Percentiles rank a stretch among this genome's conserved stretches.
Evolutionary conservation across 2,888 invertebrate species (phyloP).

Genomic region (Branchellion lobata): DNA sequence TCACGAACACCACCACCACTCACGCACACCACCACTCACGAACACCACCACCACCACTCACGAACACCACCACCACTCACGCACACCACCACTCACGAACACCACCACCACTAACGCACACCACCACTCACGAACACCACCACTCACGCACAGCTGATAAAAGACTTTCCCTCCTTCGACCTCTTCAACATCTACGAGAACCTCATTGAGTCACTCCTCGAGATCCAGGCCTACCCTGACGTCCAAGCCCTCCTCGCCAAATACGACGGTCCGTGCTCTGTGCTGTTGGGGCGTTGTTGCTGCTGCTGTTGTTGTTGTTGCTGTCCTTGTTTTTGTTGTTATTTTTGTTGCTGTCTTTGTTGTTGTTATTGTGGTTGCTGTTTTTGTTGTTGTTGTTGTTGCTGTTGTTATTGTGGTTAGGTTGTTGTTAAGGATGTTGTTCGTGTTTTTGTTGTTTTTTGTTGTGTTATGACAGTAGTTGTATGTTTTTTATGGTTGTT

Average conservation of each 20-base stretch:
- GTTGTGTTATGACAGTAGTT: not conserved
- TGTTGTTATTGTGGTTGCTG: not conserved
- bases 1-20: no score
- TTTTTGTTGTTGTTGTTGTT: not conserved
- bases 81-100: no score
- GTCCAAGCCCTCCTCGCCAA: conserved; percentile 87
- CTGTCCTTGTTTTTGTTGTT: not conserved
- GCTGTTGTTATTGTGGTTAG: not conserved
- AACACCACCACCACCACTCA: no score
- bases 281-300: not conserved
- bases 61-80: no score
- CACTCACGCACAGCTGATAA: conserved; percentile 71
- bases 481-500: not conserved
- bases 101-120: no score
- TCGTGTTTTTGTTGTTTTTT: not conserved
- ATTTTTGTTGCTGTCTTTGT: no score
- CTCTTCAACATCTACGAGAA: conserved; percentile 92
- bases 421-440: not conserved
- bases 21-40: no score
- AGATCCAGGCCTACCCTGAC: conserved; percentile 94
- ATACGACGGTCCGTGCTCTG: conserved; percentile 70
- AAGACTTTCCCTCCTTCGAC: conserved; percentile 92
- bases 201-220: conserved; percentile 87
- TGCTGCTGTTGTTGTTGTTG: not conserved
- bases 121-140: no score